phyloP scores from a whole-genome alignment of 2,113 vertebrate species.

The Lamprotornis superbus region DNA sequence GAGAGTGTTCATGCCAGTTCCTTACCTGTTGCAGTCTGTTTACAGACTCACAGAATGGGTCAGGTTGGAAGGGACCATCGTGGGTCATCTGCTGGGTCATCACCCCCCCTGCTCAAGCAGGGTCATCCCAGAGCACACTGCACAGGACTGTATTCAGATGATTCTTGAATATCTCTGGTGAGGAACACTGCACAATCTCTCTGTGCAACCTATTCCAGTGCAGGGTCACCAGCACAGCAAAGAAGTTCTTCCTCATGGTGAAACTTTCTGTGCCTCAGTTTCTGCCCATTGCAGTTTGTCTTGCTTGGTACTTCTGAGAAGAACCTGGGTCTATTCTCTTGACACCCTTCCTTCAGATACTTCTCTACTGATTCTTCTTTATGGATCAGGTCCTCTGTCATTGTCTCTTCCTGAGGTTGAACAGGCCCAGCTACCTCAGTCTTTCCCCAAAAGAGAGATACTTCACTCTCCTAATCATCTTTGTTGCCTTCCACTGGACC shows the following conservation, averaged over 20 bases:
- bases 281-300: background rate
- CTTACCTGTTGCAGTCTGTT: background rate
- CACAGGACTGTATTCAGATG: accelerated
- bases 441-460: background rate
- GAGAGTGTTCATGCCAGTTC: background rate
- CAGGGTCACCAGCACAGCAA: background rate
- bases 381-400: background rate
- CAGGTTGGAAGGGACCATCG: background rate
- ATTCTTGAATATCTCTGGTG: background rate
- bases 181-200: background rate
- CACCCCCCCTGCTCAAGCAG: background rate
- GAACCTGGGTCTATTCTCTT: background rate
- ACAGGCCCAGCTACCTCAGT: background rate
- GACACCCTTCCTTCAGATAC: background rate
- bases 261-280: background rate
- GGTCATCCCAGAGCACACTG: background rate
- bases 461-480: background rate
- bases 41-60: background rate
- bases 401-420: background rate
- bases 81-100: background rate
- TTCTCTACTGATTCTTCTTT: background rate
- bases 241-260: background rate
- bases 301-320: background rate
- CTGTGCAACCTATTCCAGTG: too few relatives aligned
- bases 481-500: too few relatives aligned